phyloP scores from a whole-genome alignment of 2,113 vertebrate genomes.

The Toxostoma redivivum region DNA sequence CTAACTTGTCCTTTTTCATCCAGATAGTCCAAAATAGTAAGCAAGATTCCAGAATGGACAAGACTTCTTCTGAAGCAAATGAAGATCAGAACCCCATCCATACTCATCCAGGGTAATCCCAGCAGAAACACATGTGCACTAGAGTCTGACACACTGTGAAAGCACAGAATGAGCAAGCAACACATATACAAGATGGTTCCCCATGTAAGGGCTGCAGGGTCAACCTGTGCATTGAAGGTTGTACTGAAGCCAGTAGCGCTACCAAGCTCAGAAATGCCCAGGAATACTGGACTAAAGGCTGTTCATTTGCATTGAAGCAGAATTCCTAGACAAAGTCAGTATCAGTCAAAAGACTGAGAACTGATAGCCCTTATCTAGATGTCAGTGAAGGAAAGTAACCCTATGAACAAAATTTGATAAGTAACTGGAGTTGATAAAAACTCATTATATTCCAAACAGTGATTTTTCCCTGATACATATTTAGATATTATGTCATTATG shows the following conservation, averaged over 20 bases:
- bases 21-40: not conserved
- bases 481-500: not conserved
- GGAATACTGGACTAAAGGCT: not conserved
- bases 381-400: not conserved
- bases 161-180: not conserved
- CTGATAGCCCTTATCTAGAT: not conserved
- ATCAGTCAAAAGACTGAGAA: not conserved
- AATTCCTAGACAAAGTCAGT: not conserved
- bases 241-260: not conserved
- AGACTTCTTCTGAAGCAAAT: not conserved
- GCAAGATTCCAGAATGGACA: not conserved
- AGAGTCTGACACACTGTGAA: not conserved
- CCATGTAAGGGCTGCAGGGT: not conserved
- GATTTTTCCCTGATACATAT: not conserved
- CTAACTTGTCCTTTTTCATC: not conserved
- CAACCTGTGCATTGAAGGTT: not conserved
- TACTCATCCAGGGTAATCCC: not conserved
- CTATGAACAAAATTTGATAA: not conserved
- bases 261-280: not conserved
- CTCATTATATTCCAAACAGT: not conserved
- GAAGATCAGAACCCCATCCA: not conserved
- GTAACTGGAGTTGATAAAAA: not conserved
- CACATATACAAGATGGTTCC: accelerated
- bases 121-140: not conserved
- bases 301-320: not conserved